These are phyloP conservation scores for Poeciliopsis presidionis DNA, from an alignment of 2,797 vertebrate genomes.

Conservation along the genomic window DNA sequence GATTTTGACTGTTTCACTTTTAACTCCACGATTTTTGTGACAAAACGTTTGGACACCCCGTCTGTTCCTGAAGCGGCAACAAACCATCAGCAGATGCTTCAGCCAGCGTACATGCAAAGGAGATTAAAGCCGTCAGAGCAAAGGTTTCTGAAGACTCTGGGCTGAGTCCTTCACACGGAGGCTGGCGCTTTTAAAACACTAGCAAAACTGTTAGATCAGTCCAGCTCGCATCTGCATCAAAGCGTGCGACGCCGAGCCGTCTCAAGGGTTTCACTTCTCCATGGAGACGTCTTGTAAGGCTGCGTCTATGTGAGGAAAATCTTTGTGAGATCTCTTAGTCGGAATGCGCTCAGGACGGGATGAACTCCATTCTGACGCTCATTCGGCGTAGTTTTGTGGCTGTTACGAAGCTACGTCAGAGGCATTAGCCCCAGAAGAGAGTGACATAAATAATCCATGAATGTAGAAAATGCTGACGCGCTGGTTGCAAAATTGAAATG, in stretches of 20 bases:
- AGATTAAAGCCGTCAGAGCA: neutral
- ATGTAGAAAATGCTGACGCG: too few species aligned
- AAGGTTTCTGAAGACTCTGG: too few species aligned
- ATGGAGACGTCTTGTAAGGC: neutral
- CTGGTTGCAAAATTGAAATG: too few species aligned
- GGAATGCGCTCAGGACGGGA: neutral
- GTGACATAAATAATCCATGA: too few species aligned
- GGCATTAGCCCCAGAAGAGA: too few species aligned
- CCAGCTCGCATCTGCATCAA: neutral
- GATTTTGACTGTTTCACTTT: too few species aligned
- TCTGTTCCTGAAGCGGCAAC: neutral
- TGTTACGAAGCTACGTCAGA: too few species aligned
- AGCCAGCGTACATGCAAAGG: neutral
- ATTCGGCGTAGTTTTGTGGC: too few species aligned
- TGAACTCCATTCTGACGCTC: neutral
- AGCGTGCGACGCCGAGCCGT: neutral
- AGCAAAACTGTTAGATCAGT: neutral
- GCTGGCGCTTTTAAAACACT: neutral
- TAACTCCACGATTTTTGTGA: too few species aligned
- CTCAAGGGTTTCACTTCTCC: neutral
- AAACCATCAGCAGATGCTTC: neutral
- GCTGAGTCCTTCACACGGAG: neutral
- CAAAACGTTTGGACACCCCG: too few species aligned
- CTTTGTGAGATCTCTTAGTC: neutral
- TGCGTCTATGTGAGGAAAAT: neutral